phyloP scores from a whole-genome alignment of 2,797 vertebrate species.

The Eulemur coronatus region DNA sequence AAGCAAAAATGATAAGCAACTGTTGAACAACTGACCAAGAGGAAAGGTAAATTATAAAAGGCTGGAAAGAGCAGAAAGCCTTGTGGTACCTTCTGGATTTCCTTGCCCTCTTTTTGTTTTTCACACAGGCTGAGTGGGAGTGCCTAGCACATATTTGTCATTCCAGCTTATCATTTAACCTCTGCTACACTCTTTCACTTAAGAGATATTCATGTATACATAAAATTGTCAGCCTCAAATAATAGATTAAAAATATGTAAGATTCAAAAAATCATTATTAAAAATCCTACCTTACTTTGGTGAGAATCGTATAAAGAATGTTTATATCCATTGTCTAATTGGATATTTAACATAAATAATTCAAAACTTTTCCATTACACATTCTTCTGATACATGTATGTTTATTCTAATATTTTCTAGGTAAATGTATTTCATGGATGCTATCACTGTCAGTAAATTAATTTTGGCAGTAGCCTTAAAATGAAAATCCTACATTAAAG shows the following conservation, averaged over 20 bases:
- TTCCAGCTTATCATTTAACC: neutral
- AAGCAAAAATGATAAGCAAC: conserved; percentile 17
- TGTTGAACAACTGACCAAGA: neutral
- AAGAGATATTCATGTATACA: neutral
- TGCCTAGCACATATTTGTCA: neutral
- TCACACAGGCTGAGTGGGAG: neutral
- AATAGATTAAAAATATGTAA: neutral
- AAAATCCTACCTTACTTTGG: neutral
- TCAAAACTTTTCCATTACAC: conserved; percentile 19
- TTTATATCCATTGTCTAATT: neutral
- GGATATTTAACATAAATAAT: neutral
- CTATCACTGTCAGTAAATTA: neutral
- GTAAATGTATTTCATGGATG: conserved; percentile 23
- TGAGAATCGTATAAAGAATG: neutral
- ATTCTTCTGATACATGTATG: neutral
- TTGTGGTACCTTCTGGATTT: neutral
- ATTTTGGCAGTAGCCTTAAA: conserved; percentile 29
- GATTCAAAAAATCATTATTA: neutral
- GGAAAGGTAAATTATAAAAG: neutral
- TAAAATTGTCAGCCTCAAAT: neutral
- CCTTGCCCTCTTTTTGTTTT: neutral
- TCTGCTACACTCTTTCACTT: neutral
- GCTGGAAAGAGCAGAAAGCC: neutral
- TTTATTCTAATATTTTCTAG: neutral
- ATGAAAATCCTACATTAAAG: neutral